A percentile compares a stretch with the other conserved stretches of the same genome.
These are phyloP conservation scores for Archilochus colubris DNA, from an alignment of 2,113 vertebrate species.

Conservation along the genomic window DNA sequence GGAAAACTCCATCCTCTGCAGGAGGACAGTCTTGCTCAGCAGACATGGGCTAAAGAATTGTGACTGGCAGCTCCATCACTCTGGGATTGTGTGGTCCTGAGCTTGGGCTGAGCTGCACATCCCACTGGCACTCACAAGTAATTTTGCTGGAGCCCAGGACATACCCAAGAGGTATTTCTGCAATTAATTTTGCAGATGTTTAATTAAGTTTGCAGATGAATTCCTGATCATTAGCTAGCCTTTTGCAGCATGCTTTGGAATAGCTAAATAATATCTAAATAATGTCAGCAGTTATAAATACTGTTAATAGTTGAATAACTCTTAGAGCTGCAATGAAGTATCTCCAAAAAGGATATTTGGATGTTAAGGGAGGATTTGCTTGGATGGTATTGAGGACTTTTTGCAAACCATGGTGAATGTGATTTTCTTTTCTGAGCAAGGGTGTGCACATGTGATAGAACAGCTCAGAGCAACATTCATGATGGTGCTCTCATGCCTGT, in stretches of 20 bases:
- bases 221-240: neutral
- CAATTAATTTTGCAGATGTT: neutral
- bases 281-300: neutral
- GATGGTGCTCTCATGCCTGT: neutral
- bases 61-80: neutral
- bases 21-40: neutral
- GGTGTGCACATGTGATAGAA: neutral
- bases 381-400: neutral
- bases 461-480: neutral
- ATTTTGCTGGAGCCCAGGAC: neutral
- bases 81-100: neutral
- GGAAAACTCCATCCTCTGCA: neutral
- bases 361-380: neutral
- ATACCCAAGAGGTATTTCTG: neutral
- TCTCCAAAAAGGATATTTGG: neutral
- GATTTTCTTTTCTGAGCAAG: neutral
- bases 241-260: neutral
- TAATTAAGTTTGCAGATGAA: neutral
- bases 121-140: neutral
- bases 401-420: neutral
- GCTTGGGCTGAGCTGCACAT: neutral
- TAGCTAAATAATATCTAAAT: neutral
- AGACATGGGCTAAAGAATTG: neutral
- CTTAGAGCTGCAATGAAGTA: neutral
- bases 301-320: neutral